phyloP scores from a whole-genome alignment of 2,888 invertebrate species.

The Stenoptilia bipunctidactyla region DNA sequence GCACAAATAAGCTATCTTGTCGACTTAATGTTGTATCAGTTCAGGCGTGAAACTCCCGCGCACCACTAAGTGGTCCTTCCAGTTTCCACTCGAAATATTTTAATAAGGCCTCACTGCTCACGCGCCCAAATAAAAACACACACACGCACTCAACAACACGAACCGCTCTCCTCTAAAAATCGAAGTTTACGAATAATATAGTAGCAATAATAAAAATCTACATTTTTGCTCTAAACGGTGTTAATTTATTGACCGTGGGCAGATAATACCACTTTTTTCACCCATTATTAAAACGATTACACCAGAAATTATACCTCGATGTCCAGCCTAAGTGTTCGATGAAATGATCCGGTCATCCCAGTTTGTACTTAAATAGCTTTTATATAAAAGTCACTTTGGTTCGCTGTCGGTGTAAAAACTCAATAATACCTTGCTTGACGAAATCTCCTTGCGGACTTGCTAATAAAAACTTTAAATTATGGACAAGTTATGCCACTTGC shows the following conservation, averaged over 20 bases:
- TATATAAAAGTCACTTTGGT: constrained; percentile 25
- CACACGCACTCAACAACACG: constrained; percentile 44
- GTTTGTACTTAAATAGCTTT: constrained; percentile 22
- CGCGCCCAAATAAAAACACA: constrained; percentile 68
- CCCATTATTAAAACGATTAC: constrained; percentile 70
- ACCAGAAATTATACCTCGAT: constrained; percentile 68
- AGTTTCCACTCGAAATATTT: constrained; percentile 72
- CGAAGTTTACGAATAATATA: constrained; percentile 64
- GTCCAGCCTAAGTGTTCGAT: constrained; percentile 47
- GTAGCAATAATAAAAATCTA: constrained; percentile 68
- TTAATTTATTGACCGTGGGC: constrained; percentile 72
- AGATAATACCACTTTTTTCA: constrained; percentile 71
- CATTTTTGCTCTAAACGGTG: constrained; percentile 71
- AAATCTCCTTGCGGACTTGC: constrained; percentile 64
- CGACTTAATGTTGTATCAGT: constrained; percentile 70
- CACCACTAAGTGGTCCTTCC: constrained; percentile 71
- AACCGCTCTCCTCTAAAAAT: constrained; percentile 41
- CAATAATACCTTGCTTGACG: constrained; percentile 55
- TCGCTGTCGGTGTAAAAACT: constrained; percentile 19
- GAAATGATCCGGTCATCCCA: constrained; percentile 19
- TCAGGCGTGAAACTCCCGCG: constrained; percentile 71
- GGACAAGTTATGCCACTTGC: constrained; percentile 67
- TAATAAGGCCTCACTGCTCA: constrained; percentile 69
- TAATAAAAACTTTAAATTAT: constrained; percentile 70
- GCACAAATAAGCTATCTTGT: constrained; percentile 72